phyloP scores from a whole-genome alignment of 2,888 invertebrate genomes.

The Saturnia japonica region DNA sequence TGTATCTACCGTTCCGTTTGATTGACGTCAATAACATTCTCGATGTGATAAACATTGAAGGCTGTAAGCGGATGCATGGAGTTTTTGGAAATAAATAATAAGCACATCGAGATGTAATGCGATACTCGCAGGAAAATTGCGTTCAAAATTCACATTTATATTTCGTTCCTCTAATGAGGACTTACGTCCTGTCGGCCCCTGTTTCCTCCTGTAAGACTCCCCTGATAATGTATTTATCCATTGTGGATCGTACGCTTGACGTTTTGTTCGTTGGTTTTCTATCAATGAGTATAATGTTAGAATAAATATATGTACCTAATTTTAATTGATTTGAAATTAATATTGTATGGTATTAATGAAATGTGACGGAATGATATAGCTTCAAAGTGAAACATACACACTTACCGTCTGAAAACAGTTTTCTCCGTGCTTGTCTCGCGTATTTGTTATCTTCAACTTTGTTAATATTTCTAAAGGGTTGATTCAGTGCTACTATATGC shows the following conservation, averaged over 20 bases:
- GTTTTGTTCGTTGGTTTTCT: constrained; percentile 74
- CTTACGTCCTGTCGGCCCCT: constrained; percentile 85
- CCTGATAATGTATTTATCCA: constrained; percentile 64
- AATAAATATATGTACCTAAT: constrained; percentile 29
- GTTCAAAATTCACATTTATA: constrained; percentile 22
- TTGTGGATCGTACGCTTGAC: constrained; percentile 66
- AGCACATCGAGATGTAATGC: constrained; percentile 77
- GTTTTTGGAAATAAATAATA: constrained; percentile 55
- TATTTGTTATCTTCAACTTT: constrained; percentile 83
- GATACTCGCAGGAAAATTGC: constrained; percentile 64
- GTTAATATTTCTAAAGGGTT: constrained; percentile 90
- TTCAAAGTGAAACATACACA: constrained; percentile 38
- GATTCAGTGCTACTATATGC: constrained; percentile 97
- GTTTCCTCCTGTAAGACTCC: constrained; percentile 84
- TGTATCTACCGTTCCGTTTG: constrained; percentile 30
- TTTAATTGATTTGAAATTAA: constrained; percentile 26
- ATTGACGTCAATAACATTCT: constrained; percentile 77
- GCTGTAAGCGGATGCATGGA: constrained; percentile 74
- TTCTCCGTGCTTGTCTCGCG: constrained; percentile 78
- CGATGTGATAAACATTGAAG: constrained; percentile 73
- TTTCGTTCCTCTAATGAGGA: constrained; percentile 56
- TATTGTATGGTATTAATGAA: constrained; percentile 19
- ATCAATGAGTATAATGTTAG: constrained; percentile 35
- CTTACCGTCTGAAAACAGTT: constrained; percentile 89
- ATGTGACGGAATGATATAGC: constrained; percentile 24